Base-by-base conservation (phyloP, 2,113 vertebrate species). In the Bujurquina vittata region DNA sequence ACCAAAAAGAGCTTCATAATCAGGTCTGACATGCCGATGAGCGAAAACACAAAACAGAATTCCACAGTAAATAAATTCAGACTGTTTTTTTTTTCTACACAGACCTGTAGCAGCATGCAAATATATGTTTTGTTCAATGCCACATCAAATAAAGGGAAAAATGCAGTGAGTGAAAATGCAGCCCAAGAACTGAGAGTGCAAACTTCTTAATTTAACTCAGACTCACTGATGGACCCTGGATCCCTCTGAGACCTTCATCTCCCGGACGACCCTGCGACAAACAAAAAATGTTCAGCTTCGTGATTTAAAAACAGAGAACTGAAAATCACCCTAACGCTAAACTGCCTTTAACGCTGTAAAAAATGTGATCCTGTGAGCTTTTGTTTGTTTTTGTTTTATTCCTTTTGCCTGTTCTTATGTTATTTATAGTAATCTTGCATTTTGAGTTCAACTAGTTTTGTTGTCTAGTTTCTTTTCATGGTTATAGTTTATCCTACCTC, bases 171-270 rank as follows among this genome's bases (percentile, higher is more conserved):
- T 62, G 6, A 75, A 78, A 77, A 77, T 22, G 7, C 22, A 63
- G 10, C 35, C 20, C 18, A 6, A 4, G 5, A 67, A 14, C 11
- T 31, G 3, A 20, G 18, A 56, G 29, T 31, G 10, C 35, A n/a
- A 40, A 15, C 35, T n/a, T 67, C n/a, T 40, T 67, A 10, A 77
- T 52, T 52, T 77, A 49, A 18, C 26, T n/a, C 8, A 4, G 52
- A 95, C 97, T 96, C 92, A 97, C 97, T 35, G 80, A 87, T 58
- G 88, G 43, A n/a, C 97, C 97, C 4, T 93, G 93, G 40, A 96
- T 88, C 54, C 97, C 97, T 88, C 89, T 95, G 35, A 92, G 88
- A 14, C 97, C 97, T 0, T 92, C 91, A 11, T 96, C 93, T 80
- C 97, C 97, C 7, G 60, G 90, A n/a, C 94, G 95, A 67, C 97